Evolutionary conservation across 2,888 invertebrate species (phyloP), one percentile per base, ranked within the genome.

Genomic region (Diplazon laetatorius): DNA sequence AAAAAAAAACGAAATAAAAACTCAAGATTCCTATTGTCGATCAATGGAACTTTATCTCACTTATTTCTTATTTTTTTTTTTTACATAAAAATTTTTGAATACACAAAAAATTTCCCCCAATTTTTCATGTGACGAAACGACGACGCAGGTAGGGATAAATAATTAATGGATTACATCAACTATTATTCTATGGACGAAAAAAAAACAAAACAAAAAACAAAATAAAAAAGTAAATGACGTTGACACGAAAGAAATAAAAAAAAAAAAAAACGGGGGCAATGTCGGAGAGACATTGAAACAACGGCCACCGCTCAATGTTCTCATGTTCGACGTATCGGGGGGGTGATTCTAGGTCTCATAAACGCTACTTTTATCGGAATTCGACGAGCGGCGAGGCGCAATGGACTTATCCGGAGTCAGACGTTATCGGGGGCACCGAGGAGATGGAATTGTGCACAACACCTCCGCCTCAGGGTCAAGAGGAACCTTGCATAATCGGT

Each of bases 301-400:
- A 65, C 74, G 73, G 71, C 59, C 70, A 59, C 39, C 80, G 72
- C 76, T 74, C 70, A 63, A 76, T 77, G 72, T 80, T 82, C 81
- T 84, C 83, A 85, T 85, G 22, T 73, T 50, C 77, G 82, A 76
- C 65, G 76, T 65, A 50, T 72, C 71, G 76, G 87, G 86, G 86
- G 87, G 84, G 82, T 89, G 88, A 85, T 89, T 88, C 90, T 93
- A 94, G 94, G 91, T 91, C 92, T 85, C 93, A 93, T 92, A 94
- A 94, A 91, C 92, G 94, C 83, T 95, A 95, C 91, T 94, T 92
- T 92, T 95, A 95, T 91, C 93, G 93, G 87, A 94, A 95, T 89
- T 88, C 92, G 79, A 87, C 89, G 79, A 93, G 92, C 25, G 93
- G 93, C 39, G 92, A 93, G 80, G 92, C 93, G 60, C 94, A 94